Evolutionary conservation across 2,797 vertebrate genomes (phyloP).

Genomic region (Echeneis naucrates): DNA sequence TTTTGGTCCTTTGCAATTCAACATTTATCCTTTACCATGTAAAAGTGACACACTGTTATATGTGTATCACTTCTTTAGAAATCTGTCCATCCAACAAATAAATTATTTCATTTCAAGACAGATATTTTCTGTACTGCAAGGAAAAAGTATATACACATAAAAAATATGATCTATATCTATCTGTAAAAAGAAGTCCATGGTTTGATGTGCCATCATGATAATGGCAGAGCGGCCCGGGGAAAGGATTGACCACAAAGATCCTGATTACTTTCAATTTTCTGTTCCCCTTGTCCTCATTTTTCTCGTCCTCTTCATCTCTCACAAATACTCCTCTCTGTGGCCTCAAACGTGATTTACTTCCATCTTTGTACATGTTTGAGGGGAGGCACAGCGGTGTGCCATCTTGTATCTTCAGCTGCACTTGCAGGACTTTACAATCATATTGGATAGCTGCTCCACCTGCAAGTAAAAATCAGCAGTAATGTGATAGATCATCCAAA

Average conservation of each 20-base stretch:
- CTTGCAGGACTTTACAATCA: conserved; percentile 93
- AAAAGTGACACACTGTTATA: conserved; percentile 20
- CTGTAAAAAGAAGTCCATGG: conserved; percentile 48
- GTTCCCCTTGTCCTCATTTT: conserved; percentile 22
- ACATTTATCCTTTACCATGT: conserved; percentile 25
- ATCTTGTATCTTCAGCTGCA: conserved; percentile 87
- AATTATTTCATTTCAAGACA: conserved; percentile 77
- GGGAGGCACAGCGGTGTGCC: conserved; percentile 27
- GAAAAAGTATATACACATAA: conserved; percentile 59
- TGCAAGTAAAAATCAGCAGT: conserved; percentile 61
- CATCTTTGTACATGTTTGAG: conserved; percentile 38
- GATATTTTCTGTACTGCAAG: conserved; percentile 40
- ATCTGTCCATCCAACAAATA: conserved; percentile 78
- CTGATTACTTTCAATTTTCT: conserved; percentile 31
- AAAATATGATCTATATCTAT: conserved; percentile 54
- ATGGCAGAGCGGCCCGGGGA: conserved; percentile 32
- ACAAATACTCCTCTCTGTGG: conserved; percentile 30
- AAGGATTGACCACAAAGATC: conserved; percentile 46
- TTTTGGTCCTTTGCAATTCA: conserved; percentile 43
- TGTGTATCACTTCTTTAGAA: conserved; percentile 29
- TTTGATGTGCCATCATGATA: conserved; percentile 38
- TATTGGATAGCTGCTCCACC: conserved; percentile 94
- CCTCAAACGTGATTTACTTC: conserved; percentile 36
- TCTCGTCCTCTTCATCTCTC: conserved; percentile 19
- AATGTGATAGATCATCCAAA: conserved; percentile 11